Conservation (phyloP, 2,888 invertebrate species). For the Drosophila kuntzei region DNA sequence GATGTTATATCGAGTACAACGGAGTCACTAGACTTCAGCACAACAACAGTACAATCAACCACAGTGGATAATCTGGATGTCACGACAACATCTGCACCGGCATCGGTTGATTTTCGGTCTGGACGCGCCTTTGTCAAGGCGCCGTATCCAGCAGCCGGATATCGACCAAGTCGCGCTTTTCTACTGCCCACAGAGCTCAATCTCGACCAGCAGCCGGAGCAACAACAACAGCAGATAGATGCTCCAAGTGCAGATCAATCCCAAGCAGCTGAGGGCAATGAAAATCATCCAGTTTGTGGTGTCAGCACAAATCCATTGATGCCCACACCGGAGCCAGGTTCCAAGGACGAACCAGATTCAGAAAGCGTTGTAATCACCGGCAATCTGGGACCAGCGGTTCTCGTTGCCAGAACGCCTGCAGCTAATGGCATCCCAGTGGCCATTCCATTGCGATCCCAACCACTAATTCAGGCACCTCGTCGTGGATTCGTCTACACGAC, state of each 20-base stretch:
- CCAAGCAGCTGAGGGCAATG: conserved; percentile 47
- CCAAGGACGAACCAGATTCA: conserved; percentile 75
- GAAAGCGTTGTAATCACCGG: conserved; percentile 73
- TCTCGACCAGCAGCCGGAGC: conserved; percentile 19
- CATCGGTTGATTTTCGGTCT: conserved; percentile 23
- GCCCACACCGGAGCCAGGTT: conserved; percentile 76
- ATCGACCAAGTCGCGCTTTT: conserved; percentile 77
- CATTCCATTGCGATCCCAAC: conserved; percentile 71
- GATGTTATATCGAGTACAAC: conserved; percentile 56
- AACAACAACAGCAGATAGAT: conserved; percentile 17
- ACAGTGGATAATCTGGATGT: conserved; percentile 41
- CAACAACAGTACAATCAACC: conserved; percentile 46
- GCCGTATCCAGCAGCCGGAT: conserved; percentile 80
- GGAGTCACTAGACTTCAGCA: conserved; percentile 55
- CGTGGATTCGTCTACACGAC: conserved; percentile 63
- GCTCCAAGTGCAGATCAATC: conserved; percentile 1
- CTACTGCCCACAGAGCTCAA: conserved; percentile 69
- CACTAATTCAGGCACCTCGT: conserved; percentile 52
- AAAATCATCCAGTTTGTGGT: conserved; percentile 78
- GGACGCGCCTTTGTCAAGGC: conserved; percentile 49
- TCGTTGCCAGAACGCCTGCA: conserved; percentile 53
- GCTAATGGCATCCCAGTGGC: conserved; percentile 59
- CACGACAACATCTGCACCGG: conserved; percentile 11
- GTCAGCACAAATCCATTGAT: conserved; percentile 78
- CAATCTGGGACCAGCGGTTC: conserved; percentile 57